These are phyloP conservation scores for Oscheius myriophilus DNA, from an alignment of 2,888 invertebrate species.

Conservation along the genomic window DNA sequence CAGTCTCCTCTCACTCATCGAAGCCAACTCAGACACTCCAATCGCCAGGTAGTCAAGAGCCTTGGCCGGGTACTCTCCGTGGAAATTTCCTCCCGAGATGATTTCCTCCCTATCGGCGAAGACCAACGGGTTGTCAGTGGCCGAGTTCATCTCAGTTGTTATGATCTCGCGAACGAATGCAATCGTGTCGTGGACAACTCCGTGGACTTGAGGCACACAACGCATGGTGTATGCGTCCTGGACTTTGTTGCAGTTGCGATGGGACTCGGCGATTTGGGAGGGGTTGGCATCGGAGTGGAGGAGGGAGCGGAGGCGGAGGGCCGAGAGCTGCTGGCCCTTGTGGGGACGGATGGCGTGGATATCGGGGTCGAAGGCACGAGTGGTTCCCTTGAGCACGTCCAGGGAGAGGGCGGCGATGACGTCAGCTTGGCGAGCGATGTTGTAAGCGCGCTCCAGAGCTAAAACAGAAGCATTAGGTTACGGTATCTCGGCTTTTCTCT, in stretches of 20 bases:
- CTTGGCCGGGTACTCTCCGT: slow-evolving; percentile 80
- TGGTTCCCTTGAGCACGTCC: slow-evolving; percentile 79
- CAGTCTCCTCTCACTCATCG: slow-evolving; percentile 78
- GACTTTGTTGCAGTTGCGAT: slow-evolving; percentile 78
- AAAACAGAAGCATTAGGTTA: too few species aligned
- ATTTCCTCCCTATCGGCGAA: slow-evolving; percentile 77
- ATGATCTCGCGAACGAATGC: slow-evolving; percentile 77
- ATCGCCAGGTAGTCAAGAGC: slow-evolving; percentile 79
- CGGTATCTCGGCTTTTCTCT: not conserved
- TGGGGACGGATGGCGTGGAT: slow-evolving; percentile 78
- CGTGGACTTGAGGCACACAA: slow-evolving; percentile 79
- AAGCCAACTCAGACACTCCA: slow-evolving; percentile 78
- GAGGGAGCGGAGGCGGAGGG: slow-evolving; percentile 76
- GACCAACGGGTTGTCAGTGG: slow-evolving; percentile 79
- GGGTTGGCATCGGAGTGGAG: slow-evolving; percentile 78
- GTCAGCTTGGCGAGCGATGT: slow-evolving; percentile 78
- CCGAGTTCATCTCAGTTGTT: slow-evolving; percentile 78
- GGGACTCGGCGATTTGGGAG: slow-evolving; percentile 79
- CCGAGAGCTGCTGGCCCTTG: slow-evolving; percentile 77
- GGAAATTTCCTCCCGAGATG: slow-evolving; percentile 80
- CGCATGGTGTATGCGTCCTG: slow-evolving; percentile 80
- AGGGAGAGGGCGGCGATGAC: slow-evolving; percentile 78
- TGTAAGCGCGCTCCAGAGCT: slow-evolving; percentile 77
- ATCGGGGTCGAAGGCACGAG: slow-evolving; percentile 78
- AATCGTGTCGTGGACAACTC: slow-evolving; percentile 78